phyloP scores from a whole-genome alignment of 1,140 invertebrate genomes.

The Drosophila nebulosa region DNA sequence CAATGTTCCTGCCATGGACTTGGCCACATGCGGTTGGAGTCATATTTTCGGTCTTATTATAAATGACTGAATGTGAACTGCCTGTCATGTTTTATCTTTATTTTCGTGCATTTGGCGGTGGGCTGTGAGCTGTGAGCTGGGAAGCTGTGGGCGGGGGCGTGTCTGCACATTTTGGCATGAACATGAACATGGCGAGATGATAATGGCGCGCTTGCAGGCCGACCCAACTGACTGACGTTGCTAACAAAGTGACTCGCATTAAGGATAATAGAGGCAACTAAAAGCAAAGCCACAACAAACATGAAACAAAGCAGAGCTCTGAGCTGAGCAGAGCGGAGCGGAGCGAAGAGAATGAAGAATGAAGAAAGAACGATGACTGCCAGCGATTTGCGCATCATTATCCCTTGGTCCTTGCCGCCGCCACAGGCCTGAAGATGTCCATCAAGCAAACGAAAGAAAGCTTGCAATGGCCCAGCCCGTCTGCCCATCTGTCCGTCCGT shows the following conservation, averaged over 20 bases:
- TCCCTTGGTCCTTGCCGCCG: constrained; percentile 54
- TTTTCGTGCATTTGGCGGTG: constrained; percentile 68
- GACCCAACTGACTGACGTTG: constrained; percentile 59
- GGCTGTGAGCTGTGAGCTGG: constrained; percentile 10
- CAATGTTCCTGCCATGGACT: background rate
- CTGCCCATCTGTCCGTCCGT: no score
- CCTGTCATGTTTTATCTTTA: constrained; percentile 78
- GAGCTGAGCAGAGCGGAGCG: background rate
- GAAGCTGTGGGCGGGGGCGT: constrained; percentile 13
- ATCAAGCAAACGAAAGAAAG: constrained; percentile 46
- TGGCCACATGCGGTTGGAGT: constrained; percentile 57
- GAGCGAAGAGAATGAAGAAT: constrained; percentile 21
- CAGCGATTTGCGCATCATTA: constrained; percentile 75
- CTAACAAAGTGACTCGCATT: constrained; percentile 79
- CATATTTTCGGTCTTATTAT: constrained; percentile 68
- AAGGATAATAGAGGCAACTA: constrained; percentile 79
- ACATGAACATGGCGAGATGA: constrained; percentile 59
- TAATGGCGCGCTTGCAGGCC: constrained; percentile 75
- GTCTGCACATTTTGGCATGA: constrained; percentile 65
- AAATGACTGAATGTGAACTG: constrained; percentile 76
- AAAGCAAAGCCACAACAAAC: constrained; percentile 61
- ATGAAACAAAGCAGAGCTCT: constrained; percentile 68
- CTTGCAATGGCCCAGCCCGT: constrained; percentile 52
- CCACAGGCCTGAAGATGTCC: constrained; percentile 59
- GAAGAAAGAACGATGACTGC: constrained; percentile 52